Conservation (phyloP, 2,797 vertebrate species). For the Sylvia borin region DNA sequence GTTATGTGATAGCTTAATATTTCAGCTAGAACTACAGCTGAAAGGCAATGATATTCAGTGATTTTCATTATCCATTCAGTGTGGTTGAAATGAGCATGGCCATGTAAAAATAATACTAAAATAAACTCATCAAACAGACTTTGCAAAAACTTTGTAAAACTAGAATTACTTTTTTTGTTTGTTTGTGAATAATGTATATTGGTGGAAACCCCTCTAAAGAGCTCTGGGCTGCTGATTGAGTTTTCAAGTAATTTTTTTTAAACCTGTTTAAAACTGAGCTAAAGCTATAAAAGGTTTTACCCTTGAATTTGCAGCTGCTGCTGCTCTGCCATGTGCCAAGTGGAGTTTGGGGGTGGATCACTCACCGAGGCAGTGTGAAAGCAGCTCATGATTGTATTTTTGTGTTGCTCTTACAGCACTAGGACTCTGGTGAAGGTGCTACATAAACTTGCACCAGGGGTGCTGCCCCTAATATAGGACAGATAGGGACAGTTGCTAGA, state of each 20-base stretch:
- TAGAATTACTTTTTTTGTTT: background rate
- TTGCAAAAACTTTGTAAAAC: background rate
- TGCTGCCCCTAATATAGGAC: background rate
- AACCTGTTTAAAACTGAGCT: background rate
- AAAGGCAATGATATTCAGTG: conserved; percentile 35
- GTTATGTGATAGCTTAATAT: conserved; percentile 57
- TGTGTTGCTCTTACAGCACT: background rate
- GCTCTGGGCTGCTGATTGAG: background rate
- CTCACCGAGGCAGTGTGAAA: fast-evolving
- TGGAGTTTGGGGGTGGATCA: background rate
- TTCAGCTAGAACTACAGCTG: conserved; percentile 49
- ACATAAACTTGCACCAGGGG: background rate
- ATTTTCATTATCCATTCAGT: conserved; percentile 13
- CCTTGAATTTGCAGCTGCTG: background rate
- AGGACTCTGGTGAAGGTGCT: background rate
- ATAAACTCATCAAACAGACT: background rate
- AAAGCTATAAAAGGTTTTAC: background rate
- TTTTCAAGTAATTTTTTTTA: background rate
- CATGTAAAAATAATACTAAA: background rate
- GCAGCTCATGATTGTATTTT: fast-evolving
- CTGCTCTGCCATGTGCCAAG: background rate
- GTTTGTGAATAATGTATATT: background rate
- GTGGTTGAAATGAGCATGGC: background rate
- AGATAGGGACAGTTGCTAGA: background rate
- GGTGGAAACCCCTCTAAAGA: background rate